Base-by-base conservation (phyloP, 2,113 vertebrate genomes). In the Silurus asotus region DNA sequence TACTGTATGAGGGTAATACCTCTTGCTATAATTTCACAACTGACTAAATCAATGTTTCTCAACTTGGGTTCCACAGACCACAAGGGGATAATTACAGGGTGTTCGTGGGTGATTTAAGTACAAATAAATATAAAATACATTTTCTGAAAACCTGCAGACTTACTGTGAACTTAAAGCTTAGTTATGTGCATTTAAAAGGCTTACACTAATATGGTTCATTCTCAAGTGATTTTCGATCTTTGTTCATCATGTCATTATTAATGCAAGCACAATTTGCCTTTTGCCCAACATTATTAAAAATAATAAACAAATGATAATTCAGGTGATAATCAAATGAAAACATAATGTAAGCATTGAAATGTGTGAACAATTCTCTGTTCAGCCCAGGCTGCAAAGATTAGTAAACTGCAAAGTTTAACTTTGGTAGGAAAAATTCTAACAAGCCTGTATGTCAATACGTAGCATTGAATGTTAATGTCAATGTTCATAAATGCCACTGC, bases 11-110 rank as follows among this genome's bases (percentile, higher is more conserved):
- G n/a, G 19, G 59, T 61, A 45, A 13, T 23, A 75, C 45, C 48
- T 19, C 17, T 20, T n/a, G 70, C 83, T 51, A 28, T 62, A 64
- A 75, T 84, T 84, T 76, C 45, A 49, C 25, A 51, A 53, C 53
- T 10, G 6, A 55, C 28, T 45, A 37, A 19, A 79, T 78, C 28
- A 11, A 25, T 55, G 53, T 28, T 56, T 77, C 13, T 77, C 8
- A 77, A 28, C 25, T 9, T 0, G 25, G 10, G 55, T 15, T 79
- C 25, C 17, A 59, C 9, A 0, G 6, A 28, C n/a, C 53, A 77
- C n/a, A 56, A 9, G 1, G 53, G n/a, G 2, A 56, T 56, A 8
- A 77, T 56, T 77, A 72, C 3, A 72, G 45, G 7, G 9, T 8
- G 8, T 20, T 69, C 1, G 8, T 49, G 70, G 17, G 19, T 37